Conservation (phyloP, 2,888 invertebrate genomes). For the Tenodera sinensis region DNA sequence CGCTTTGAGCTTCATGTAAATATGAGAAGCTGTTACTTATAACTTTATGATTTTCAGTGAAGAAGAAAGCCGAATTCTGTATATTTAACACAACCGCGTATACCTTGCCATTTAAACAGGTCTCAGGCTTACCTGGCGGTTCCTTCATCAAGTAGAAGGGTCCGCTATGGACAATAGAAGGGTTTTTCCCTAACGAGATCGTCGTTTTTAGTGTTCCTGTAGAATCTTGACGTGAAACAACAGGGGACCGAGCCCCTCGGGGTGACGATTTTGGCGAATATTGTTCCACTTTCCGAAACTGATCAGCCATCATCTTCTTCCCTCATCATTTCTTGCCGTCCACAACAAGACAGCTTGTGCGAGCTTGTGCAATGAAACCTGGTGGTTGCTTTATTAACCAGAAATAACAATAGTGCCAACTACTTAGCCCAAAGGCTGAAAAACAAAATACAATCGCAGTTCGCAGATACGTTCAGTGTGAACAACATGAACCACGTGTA, state of each 20-base stretch:
- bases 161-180: conserved; percentile 94
- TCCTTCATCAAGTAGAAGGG: conserved; percentile 98
- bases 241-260: conserved; percentile 89
- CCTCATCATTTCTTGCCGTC: conserved; percentile 34
- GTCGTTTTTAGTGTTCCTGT: conserved; percentile 97
- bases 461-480: too few species aligned
- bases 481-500: too few species aligned
- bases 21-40: neutral
- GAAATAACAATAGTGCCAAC: neutral
- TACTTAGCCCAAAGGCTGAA: neutral
- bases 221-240: conserved; percentile 93
- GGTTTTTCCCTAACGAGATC: conserved; percentile 94
- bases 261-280: conserved; percentile 95
- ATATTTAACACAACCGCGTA: neutral
- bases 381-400: neutral
- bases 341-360: conserved; percentile 9
- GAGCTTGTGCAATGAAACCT: neutral
- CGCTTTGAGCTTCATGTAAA: neutral
- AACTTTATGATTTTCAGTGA: neutral
- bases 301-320: conserved; percentile 88
- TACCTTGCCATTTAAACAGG: neutral
- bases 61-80: neutral
- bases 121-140: conserved; percentile 68
- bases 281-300: conserved; percentile 88
- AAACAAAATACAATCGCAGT: neutral